A percentile compares a stretch with the other conserved stretches of the same genome.
Evolutionary conservation across 2,113 vertebrate species (phyloP).

Genomic region (Chionomys nivalis): DNA sequence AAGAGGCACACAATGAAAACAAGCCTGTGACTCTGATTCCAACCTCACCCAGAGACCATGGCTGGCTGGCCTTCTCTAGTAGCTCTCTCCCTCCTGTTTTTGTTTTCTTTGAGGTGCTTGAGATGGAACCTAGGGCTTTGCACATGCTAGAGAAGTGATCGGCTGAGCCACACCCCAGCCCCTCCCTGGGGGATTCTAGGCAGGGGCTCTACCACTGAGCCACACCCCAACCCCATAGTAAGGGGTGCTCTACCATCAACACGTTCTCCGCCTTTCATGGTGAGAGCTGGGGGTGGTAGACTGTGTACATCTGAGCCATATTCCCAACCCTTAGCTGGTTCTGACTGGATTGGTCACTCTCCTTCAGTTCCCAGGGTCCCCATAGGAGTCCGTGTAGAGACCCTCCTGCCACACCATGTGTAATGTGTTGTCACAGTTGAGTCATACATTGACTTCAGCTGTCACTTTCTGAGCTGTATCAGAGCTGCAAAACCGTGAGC

Average conservation of each 20-base stretch:
- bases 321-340: background rate
- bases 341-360: background rate
- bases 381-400: background rate
- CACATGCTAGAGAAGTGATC: background rate
- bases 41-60: background rate
- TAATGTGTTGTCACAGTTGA: background rate
- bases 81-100: background rate
- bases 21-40: background rate
- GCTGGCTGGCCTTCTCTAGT: background rate
- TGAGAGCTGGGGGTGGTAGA: background rate
- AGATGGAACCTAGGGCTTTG: background rate
- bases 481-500: background rate
- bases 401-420: rapidly evolving
- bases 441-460: no score
- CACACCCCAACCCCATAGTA: background rate
- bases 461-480: background rate
- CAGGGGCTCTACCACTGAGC: background rate
- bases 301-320: background rate
- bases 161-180: background rate
- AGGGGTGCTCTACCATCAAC: background rate
- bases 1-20: no score
- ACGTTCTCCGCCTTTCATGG: background rate
- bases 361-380: background rate
- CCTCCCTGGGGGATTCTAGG: background rate
- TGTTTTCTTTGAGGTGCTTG: background rate